Percentiles rank a stretch among this genome's conserved stretches.
Conservation (phyloP, 2,797 vertebrate species). For the Pseudochirops corinnae region DNA sequence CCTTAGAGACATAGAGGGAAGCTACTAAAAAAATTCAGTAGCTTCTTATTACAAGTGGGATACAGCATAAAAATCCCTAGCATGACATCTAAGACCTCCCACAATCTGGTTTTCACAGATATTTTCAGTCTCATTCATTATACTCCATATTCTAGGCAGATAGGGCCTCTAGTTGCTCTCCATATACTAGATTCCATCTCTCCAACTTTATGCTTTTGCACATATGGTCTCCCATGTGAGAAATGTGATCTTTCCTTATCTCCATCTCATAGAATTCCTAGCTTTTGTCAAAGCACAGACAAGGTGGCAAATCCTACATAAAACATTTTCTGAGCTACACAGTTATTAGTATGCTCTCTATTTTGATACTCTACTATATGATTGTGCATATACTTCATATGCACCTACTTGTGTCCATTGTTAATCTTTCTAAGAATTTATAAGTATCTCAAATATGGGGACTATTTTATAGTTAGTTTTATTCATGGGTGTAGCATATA, state of each 20-base stretch:
- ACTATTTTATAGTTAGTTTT: neutral
- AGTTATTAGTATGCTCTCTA: neutral
- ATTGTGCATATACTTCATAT: neutral
- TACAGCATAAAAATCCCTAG: neutral
- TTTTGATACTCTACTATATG: neutral
- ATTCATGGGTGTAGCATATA: neutral
- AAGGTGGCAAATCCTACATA: neutral
- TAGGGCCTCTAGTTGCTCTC: neutral
- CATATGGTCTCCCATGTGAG: neutral
- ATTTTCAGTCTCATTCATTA: neutral
- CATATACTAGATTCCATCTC: neutral
- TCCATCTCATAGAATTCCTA: neutral
- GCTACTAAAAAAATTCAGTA: neutral
- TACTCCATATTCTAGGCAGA: neutral
- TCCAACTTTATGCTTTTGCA: neutral
- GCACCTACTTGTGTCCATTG: neutral
- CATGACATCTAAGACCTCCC: neutral
- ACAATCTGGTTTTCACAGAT: neutral
- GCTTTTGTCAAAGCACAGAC: neutral
- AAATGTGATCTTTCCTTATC: neutral
- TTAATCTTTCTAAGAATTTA: neutral
- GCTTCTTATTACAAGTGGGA: neutral
- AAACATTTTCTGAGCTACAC: neutral
- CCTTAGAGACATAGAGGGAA: neutral
- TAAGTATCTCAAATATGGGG: neutral